Conservation (phyloP, 2,113 vertebrate species). For the Halcyon malimbica region DNA sequence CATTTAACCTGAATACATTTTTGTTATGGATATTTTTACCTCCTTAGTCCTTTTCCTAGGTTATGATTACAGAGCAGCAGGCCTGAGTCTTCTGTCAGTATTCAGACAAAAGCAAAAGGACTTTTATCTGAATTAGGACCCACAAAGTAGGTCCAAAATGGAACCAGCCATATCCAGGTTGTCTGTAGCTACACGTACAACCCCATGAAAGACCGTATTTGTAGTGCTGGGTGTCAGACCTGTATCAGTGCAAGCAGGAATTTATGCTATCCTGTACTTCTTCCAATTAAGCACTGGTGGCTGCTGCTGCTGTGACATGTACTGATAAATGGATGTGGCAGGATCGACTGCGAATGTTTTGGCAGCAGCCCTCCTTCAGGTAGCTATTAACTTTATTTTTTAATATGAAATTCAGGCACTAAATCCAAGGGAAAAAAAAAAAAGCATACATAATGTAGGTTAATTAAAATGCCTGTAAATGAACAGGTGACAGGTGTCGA, state of each 20-base stretch:
- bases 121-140: neutral
- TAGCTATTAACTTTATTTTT: conserved; percentile 76
- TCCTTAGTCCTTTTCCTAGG: neutral
- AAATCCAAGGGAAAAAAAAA: conserved; percentile 69
- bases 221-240: neutral
- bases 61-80: neutral
- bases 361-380: conserved; percentile 73
- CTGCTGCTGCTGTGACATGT: neutral
- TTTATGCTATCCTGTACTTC: neutral
- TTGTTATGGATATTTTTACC: neutral
- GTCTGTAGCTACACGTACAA: neutral
- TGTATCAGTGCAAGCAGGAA: neutral
- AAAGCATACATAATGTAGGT: conserved; percentile 79
- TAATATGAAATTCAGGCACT: conserved; percentile 76
- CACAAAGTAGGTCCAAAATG: neutral
- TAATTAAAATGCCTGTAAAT: conserved; percentile 83
- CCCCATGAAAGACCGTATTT: neutral
- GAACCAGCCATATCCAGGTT: neutral
- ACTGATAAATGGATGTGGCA: conserved; percentile 44
- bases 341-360: conserved; percentile 52
- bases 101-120: neutral
- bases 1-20: neutral
- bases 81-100: neutral
- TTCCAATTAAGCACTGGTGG: conserved; percentile 16
- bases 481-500: conserved; percentile 82